Evolutionary conservation across 2,797 vertebrate genomes (phyloP).

Genomic region (Acipenser transmontanus): DNA sequence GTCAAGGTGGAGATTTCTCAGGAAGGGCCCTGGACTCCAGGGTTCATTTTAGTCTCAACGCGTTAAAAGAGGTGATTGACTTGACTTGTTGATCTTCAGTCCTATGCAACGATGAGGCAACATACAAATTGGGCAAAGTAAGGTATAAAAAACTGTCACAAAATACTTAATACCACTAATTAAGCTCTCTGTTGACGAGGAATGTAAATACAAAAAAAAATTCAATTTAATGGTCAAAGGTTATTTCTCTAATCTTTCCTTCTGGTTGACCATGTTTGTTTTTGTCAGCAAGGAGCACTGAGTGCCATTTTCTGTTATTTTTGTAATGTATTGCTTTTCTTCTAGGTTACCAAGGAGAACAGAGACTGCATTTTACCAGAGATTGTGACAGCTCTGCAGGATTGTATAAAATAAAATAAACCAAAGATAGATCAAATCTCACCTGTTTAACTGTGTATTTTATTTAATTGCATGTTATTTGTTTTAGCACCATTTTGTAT

Average conservation of each 20-base stretch:
- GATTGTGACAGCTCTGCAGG: conserved; percentile 64
- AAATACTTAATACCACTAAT: no score
- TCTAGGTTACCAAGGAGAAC: conserved; percentile 84
- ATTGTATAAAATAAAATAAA: conserved; percentile 48
- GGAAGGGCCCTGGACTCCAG: no score
- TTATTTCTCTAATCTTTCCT: not conserved
- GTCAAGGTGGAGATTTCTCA: no score
- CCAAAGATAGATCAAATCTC: not conserved
- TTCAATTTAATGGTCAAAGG: not conserved
- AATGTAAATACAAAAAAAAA: not conserved
- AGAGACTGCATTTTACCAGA: conserved; percentile 70
- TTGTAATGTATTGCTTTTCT: conserved; percentile 12
- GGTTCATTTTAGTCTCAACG: no score
- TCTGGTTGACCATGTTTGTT: not conserved
- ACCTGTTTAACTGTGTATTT: not conserved
- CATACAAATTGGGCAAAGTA: no score
- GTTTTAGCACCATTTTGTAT: not conserved
- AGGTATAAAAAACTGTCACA: no score
- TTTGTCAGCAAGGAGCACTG: not conserved
- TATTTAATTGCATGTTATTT: not conserved
- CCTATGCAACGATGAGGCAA: no score
- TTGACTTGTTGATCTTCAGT: no score
- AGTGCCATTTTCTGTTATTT: not conserved
- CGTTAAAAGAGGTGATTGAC: no score
- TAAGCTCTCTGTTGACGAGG: no score